Evolutionary conservation across 2,888 invertebrate species (phyloP).

Genomic region (Lasioglossum pauxillum): DNA sequence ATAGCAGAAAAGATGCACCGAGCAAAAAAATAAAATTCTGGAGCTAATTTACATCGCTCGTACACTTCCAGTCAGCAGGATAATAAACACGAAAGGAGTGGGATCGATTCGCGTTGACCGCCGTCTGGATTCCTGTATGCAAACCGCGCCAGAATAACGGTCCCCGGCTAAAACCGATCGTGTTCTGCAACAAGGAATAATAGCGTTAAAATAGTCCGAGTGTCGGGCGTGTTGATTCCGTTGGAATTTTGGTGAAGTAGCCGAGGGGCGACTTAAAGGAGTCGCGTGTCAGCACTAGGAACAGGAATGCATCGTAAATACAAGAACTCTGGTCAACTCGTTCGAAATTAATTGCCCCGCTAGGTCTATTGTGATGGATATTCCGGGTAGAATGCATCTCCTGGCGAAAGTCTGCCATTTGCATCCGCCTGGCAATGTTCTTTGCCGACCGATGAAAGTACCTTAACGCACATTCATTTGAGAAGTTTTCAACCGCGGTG

Average conservation of each 20-base stretch:
- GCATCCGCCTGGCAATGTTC: background rate
- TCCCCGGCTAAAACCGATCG: conserved; percentile 35
- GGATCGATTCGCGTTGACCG: conserved; percentile 10
- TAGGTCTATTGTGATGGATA: conserved; percentile 32
- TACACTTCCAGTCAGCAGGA: background rate
- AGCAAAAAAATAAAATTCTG: background rate
- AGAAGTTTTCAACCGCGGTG: conserved; percentile 5
- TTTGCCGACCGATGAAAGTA: conserved; percentile 28
- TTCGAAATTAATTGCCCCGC: conserved; percentile 40
- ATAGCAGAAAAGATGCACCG: background rate
- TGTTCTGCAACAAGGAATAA: conserved; percentile 32
- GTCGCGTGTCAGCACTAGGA: conserved; percentile 29
- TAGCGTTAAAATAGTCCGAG: conserved; percentile 39
- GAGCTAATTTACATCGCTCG: background rate
- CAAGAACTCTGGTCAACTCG: conserved; percentile 32
- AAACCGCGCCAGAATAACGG: conserved; percentile 31
- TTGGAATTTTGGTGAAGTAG: conserved; percentile 37
- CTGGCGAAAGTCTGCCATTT: conserved; percentile 38
- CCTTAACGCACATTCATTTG: conserved; percentile 31
- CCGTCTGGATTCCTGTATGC: conserved; percentile 28
- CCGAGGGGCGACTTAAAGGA: conserved; percentile 16
- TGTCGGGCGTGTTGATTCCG: conserved; percentile 12
- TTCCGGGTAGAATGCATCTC: background rate
- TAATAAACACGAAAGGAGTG: background rate
- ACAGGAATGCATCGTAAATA: conserved; percentile 40